Evolutionary conservation across 2,113 vertebrate species (phyloP).

Genomic region (Lamprologus callipterus): DNA sequence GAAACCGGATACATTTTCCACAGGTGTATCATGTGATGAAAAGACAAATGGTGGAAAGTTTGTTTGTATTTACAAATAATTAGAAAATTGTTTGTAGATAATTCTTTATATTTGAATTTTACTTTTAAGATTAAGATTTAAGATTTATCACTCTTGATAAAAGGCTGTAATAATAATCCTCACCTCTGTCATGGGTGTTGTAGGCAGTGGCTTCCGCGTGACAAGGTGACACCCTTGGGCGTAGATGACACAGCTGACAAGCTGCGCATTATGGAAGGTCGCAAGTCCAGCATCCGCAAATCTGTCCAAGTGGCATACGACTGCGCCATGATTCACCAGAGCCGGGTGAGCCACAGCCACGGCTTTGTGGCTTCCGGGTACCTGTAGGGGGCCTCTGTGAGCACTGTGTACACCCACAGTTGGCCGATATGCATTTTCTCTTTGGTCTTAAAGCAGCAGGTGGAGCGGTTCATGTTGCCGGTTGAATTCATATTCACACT

Average conservation of each 20-base stretch:
- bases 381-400: conserved; percentile 66
- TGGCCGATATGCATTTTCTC: conserved; percentile 8
- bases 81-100: not conserved
- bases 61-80: not conserved
- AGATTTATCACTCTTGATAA: not conserved
- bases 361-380: conserved; percentile 82
- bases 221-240: conserved; percentile 88
- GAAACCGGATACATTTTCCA: not conserved
- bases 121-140: not conserved
- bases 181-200: not conserved
- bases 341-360: conserved; percentile 83
- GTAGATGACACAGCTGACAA: conserved; percentile 93
- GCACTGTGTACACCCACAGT: not conserved
- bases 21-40: not conserved
- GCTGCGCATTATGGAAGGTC: conserved; percentile 92
- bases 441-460: conserved; percentile 7
- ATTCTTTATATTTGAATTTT: not conserved
- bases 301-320: conserved; percentile 97
- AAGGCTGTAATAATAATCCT: not conserved
- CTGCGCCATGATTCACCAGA: conserved; percentile 92
- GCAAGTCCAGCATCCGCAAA: conserved; percentile 95
- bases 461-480: not conserved
- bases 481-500: not conserved
- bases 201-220: conserved; percentile 95
- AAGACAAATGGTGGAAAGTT: not conserved